A percentile compares a stretch with the other conserved stretches of the same genome.
Evolutionary conservation across 1,140 invertebrate species (phyloP).

Genomic region (Ridgeia piscesae): DNA sequence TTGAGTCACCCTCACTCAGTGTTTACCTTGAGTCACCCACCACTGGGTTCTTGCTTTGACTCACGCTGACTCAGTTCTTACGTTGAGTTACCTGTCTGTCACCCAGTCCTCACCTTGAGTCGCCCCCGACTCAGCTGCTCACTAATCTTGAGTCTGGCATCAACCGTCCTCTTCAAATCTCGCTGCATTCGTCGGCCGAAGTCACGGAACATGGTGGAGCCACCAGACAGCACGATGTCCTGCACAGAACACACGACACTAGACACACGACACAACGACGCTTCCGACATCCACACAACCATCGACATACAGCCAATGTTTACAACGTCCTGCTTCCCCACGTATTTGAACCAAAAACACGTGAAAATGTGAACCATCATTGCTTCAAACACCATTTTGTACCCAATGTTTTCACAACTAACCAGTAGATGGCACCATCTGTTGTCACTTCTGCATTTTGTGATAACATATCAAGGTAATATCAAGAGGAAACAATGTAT

Average conservation of each 20-base stretch:
- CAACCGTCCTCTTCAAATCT: conserved; percentile 94
- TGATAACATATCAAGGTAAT: too few species aligned
- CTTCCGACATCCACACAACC: neutral
- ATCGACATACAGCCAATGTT: neutral
- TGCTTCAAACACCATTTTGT: too few species aligned
- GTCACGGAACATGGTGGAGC: conserved; percentile 99
- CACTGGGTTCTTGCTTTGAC: neutral
- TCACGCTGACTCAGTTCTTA: too few species aligned
- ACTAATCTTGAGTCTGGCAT: conserved; percentile 86
- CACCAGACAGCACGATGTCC: conserved; percentile 98
- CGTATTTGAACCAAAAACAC: too few species aligned
- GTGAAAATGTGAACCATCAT: too few species aligned
- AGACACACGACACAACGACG: neutral
- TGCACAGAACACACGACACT: conserved; percentile 35
- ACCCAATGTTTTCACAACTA: too few species aligned
- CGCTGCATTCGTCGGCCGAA: conserved; percentile 93
- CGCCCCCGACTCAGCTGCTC: conserved; percentile 90
- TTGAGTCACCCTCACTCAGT: too few species aligned
- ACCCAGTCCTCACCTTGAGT: conserved; percentile 73
- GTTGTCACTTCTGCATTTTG: too few species aligned
- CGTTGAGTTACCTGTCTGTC: too few species aligned
- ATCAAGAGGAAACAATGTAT: too few species aligned
- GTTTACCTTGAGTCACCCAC: too few species aligned
- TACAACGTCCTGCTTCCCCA: neutral
- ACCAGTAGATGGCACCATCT: too few species aligned